Base-by-base conservation (phyloP, 2,888 invertebrate genomes). In the Agapetus fuscipes region DNA sequence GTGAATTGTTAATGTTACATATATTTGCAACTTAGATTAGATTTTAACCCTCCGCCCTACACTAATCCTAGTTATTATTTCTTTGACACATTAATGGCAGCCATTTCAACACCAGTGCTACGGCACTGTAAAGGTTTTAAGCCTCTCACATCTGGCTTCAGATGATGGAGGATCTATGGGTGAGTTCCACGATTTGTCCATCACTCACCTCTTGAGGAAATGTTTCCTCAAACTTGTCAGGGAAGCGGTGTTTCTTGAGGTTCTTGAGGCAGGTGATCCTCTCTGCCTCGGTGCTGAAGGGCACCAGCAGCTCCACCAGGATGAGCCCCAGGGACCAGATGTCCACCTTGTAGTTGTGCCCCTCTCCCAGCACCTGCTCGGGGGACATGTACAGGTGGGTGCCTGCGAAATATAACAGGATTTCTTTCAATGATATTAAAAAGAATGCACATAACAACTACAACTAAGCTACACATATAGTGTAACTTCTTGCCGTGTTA, bases 361-460 rank as follows among this genome's bases (percentile, higher is more conserved):
- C 73, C 25, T 74, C 70, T 1, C 85, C 81, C 9, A 70, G 65
- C 17, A 81, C 65, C 66, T 96, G 96, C 58, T 98, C 97, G 1
- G 97, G 97, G 26, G 95, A 94, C 97, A 98, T 98, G 62, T 98
- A 98, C 2, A 96, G 71, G 48, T 85, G 83, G 0, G 98, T 98
- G 15, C 97, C 93, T 74, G 53, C n/a, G n/a, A 25, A 55, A 44
- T 2, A 9, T 20, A 11, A 37, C 9, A 30, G 10, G 31, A 24
- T n/a, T n/a, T n/a, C n/a, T n/a, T n/a, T n/a, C n/a, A n/a, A n/a
- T n/a, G n/a, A n/a, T n/a, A n/a, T n/a, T n/a, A n/a, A n/a, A n/a
- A n/a, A n/a, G n/a, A n/a, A n/a, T n/a, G n/a, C n/a, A n/a, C n/a
- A n/a, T n/a, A n/a, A n/a, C n/a, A n/a, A n/a, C n/a, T n/a, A n/a